phyloP scores from a whole-genome alignment of 2,113 vertebrate genomes.

The Zosterops japonicus region DNA sequence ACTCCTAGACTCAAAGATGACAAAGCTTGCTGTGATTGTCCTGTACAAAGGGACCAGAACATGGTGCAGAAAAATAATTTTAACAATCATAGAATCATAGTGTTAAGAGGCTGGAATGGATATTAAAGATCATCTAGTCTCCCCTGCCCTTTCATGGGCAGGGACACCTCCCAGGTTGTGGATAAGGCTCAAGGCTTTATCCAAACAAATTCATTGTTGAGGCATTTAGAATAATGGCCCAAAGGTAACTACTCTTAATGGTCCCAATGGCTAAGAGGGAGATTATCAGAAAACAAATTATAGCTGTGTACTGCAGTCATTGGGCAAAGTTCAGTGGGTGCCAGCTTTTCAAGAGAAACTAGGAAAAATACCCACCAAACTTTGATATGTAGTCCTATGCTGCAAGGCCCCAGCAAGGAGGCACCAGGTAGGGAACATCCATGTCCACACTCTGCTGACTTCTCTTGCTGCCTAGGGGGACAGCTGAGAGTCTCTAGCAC shows the following conservation, averaged over 20 bases:
- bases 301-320: not conserved
- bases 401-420: not conserved
- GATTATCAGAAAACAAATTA: not conserved
- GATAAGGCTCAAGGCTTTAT: not conserved
- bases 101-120: not conserved
- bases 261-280: not conserved
- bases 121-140: too few relatives aligned
- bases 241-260: not conserved
- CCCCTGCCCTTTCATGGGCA: not conserved
- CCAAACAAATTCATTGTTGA: not conserved
- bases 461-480: not conserved
- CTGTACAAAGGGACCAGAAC: not conserved
- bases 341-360: not conserved
- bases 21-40: not conserved
- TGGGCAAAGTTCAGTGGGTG: not conserved
- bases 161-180: not conserved
- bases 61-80: not conserved
- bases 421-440: not conserved
- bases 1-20: not conserved
- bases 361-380: not conserved
- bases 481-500: not conserved
- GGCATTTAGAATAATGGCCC: rapidly evolving
- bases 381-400: not conserved
- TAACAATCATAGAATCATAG: not conserved
- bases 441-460: not conserved